phyloP scores from a whole-genome alignment of 2,888 invertebrate genomes.

The Rhamnusium bicolor region DNA sequence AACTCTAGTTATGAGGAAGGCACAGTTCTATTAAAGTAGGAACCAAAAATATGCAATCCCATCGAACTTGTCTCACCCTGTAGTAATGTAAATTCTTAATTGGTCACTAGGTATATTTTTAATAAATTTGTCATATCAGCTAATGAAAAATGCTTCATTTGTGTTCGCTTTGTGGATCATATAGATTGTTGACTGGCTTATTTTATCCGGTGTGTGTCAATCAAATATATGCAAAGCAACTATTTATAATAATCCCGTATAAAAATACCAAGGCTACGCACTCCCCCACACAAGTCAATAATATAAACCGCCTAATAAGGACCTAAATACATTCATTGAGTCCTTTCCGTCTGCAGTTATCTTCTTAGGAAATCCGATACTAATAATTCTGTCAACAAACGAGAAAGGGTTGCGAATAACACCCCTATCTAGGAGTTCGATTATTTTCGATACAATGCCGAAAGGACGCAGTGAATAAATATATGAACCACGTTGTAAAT shows the following conservation, averaged over 20 bases:
- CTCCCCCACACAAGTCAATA: constrained; percentile 43
- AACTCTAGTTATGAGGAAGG: too few relatives aligned
- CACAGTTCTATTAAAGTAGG: too few relatives aligned
- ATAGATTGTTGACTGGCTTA: too few relatives aligned
- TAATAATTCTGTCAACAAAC: constrained; percentile 65
- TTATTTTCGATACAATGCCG: constrained; percentile 47
- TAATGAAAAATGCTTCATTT: too few relatives aligned
- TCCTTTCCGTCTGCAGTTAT: constrained; percentile 31
- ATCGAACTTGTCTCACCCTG: too few relatives aligned
- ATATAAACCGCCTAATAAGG: constrained; percentile 52
- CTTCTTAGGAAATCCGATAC: constrained; percentile 59
- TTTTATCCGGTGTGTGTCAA: background rate
- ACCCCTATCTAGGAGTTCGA: constrained; percentile 37
- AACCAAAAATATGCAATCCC: too few relatives aligned
- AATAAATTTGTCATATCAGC: too few relatives aligned
- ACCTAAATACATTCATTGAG: constrained; percentile 46
- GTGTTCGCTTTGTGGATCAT: too few relatives aligned
- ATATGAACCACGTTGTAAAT: constrained; percentile 10
- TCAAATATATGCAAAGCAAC: background rate
- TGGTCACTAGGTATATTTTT: too few relatives aligned
- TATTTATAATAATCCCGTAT: constrained; percentile 8
- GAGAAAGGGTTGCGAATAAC: constrained; percentile 50
- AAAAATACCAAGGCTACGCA: constrained; percentile 22
- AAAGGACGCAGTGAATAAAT: background rate
- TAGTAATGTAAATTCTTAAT: too few relatives aligned